Evolutionary conservation across 2,113 vertebrate genomes (phyloP).

Genomic region (Ramphastos sulfuratus): DNA sequence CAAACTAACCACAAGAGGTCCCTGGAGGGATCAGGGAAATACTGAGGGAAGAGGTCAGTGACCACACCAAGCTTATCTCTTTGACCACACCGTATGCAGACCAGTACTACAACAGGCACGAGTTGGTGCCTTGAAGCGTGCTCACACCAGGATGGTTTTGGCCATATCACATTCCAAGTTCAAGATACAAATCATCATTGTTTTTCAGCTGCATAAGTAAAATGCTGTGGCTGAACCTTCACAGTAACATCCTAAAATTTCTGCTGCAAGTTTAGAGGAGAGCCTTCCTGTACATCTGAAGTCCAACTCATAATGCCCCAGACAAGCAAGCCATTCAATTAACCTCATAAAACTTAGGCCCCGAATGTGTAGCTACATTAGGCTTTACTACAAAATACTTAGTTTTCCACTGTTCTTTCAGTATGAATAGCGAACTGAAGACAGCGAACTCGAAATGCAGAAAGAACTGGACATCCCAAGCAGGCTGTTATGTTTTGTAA

Average conservation of each 20-base stretch:
- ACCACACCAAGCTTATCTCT: neutral
- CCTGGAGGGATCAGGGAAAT: neutral
- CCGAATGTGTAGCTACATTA: neutral
- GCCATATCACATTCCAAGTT: neutral
- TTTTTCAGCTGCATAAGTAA: neutral
- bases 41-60: neutral
- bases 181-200: neutral
- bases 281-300: neutral
- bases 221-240: neutral
- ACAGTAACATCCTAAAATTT: neutral
- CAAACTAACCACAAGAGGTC: neutral
- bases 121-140: neutral
- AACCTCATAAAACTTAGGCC: neutral
- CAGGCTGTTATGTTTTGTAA: rapidly evolving
- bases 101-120: neutral
- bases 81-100: neutral
- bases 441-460: neutral
- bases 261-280: neutral
- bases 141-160: neutral
- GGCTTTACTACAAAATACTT: neutral
- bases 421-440: neutral
- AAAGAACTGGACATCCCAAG: neutral
- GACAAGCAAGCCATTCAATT: neutral
- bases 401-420: neutral
- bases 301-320: neutral